These are phyloP conservation scores for Pipistrellus nathusii DNA, from an alignment of 2,797 vertebrate species.

Conservation along the genomic window DNA sequence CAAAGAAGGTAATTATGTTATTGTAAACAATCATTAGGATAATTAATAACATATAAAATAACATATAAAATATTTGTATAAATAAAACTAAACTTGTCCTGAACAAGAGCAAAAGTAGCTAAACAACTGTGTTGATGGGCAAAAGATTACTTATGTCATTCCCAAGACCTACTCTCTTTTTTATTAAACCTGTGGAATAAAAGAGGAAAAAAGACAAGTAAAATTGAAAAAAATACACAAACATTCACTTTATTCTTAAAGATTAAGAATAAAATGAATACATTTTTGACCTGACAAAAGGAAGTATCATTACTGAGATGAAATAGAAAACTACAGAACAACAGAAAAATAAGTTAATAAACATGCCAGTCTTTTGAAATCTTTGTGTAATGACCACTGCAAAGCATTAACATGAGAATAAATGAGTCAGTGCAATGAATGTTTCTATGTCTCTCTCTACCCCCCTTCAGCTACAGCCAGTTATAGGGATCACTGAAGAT, in stretches of 20 bases:
- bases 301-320: not conserved
- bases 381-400: not conserved
- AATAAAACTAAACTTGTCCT: not conserved
- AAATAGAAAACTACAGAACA: constrained; percentile 22
- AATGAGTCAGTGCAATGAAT: not conserved
- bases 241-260: not conserved
- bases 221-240: not conserved
- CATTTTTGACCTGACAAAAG: not conserved
- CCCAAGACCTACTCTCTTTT: not conserved
- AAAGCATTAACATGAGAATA: not conserved
- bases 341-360: constrained; percentile 17
- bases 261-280: not conserved
- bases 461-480: not conserved
- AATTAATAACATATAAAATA: not conserved
- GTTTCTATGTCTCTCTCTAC: not conserved
- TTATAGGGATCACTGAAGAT: not conserved
- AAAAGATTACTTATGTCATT: not conserved
- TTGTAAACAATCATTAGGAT: not conserved
- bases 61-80: not conserved
- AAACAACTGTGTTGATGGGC: not conserved
- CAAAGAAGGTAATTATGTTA: not conserved
- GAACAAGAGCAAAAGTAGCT: not conserved
- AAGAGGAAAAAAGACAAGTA: not conserved
- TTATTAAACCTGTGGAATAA: not conserved
- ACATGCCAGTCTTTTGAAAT: not conserved